Evolutionary conservation across 2,113 vertebrate species (phyloP), one percentile per base, ranked within the genome.

Genomic region (Sitta europaea): DNA sequence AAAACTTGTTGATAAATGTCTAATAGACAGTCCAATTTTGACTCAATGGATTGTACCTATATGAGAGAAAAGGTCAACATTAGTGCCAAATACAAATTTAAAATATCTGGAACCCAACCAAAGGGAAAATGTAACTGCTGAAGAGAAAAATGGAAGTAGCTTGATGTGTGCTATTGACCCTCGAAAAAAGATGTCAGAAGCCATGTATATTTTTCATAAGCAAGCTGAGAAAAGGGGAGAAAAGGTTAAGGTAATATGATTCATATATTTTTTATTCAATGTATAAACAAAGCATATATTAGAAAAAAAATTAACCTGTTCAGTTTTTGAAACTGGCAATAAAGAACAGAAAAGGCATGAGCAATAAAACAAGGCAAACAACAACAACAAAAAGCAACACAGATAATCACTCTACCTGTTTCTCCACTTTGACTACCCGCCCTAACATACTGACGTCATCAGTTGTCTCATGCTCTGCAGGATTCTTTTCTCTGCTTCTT

Each of bases 371-470:
- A 92, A 91, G 72, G 78, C 28, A 54, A 59, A n/a, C n/a, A n/a
- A n/a, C n/a, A n/a, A n/a, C n/a, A n/a, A n/a, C n/a, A n/a, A n/a
- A n/a, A n/a, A 73, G 55, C 2, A 9, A 82, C 42, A 66, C 29
- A 86, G 42, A 35, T 38, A 74, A 38, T 93, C 53, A 90, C 94
- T 96, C 8, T 97, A 99, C 99, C 99, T 99, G 99, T 68, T 99
- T 99, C 96, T 99, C 99, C 96, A 99, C 99, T 94, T 99, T 99
- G 93, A 99, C 99, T 76, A 99, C 99, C 2, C 99, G 98, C 35
- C 99, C 99, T 53, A 99, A 96, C 99, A 99, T 99, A 95, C 99
- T 99, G 97, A 99, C 97, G 23, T 99, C 99, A 94, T 99, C 99
- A 14, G 98, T 80, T 28, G 98, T 85, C 73, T 99, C 99, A 43